Base-by-base conservation (phyloP, 2,888 invertebrate species). In the Scelioninae gen. 1 region DNA sequence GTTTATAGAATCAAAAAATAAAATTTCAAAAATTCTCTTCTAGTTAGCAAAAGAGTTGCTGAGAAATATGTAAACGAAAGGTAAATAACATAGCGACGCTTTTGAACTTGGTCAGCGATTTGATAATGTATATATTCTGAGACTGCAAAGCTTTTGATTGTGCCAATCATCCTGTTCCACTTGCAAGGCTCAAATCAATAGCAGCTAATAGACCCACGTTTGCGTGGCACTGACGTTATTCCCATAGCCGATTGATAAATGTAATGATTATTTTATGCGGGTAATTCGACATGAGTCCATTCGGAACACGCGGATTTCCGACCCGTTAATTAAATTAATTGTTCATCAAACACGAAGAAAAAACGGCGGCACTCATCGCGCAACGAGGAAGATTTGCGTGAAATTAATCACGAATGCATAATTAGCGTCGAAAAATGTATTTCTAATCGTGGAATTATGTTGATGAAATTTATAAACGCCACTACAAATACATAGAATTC, bases 71-170 rank as follows among this genome's bases (percentile, higher is more conserved):
- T 69, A 16, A 8, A 49, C n/a, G n/a, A n/a, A n/a, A n/a, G n/a
- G n/a, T 40, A 60, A 60, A 72, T 72, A 72, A 60, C 31, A 32
- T 40, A 23, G 5, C 13, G 34, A 34, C 6, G 69, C 47, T 69
- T 72, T 60, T 62, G 51, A 60, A 72, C 51, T 69, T 72, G 71
- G 71, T 72, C 71, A 62, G 60, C 51, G 43, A 72, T 51, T 72
- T 72, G 60, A 72, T 72, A 72, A 51, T 32, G 29, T 53, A 8
- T 15, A 43, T 43, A 62, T 72, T 51, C 40, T 31, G 13, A 72
- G 49, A 58, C 69, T 47, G 58, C 47, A 72, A 62, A 51, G 71
- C 71, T 72, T 58, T 71, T 60, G 71, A 72, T 72, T 72, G 71
- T 62, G 71, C 62, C 71, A 72, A 72, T 72, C 71, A 72, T 51